Evolutionary conservation across 2,888 invertebrate genomes (phyloP).

Genomic region (Metellina segmentata): DNA sequence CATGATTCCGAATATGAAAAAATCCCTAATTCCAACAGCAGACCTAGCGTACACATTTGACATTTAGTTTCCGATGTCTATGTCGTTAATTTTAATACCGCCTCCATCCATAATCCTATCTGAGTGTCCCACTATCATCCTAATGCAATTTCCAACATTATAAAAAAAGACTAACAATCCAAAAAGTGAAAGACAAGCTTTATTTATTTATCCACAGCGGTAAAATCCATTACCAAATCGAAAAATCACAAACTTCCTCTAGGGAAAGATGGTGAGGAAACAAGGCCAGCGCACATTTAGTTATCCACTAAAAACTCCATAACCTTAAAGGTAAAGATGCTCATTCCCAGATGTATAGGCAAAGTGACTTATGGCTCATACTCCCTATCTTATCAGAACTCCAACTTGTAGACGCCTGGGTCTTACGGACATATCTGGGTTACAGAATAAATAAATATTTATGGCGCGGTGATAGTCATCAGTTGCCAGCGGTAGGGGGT

Average conservation of each 20-base stretch:
- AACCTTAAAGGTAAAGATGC: slow-evolving; percentile 13
- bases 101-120: too few species aligned
- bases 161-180: background rate
- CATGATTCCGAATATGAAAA: too few species aligned
- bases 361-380: slow-evolving; percentile 48
- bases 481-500: slow-evolving; percentile 29
- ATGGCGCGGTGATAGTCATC: slow-evolving; percentile 68
- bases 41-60: too few species aligned
- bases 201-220: background rate
- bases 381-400: slow-evolving; percentile 48
- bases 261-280: background rate
- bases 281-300: background rate
- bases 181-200: background rate
- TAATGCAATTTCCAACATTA: background rate
- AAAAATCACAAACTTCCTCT: background rate
- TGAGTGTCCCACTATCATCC: background rate
- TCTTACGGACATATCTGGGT: slow-evolving; percentile 21
- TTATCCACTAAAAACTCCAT: background rate
- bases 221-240: slow-evolving; percentile 1
- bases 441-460: slow-evolving; percentile 73
- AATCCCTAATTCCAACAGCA: too few species aligned
- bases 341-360: background rate
- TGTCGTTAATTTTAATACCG: too few species aligned
- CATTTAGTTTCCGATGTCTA: too few species aligned
- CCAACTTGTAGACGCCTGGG: slow-evolving; percentile 35